Conservation (phyloP, 2,113 vertebrate species). For the Shinisaurus crocodilurus region DNA sequence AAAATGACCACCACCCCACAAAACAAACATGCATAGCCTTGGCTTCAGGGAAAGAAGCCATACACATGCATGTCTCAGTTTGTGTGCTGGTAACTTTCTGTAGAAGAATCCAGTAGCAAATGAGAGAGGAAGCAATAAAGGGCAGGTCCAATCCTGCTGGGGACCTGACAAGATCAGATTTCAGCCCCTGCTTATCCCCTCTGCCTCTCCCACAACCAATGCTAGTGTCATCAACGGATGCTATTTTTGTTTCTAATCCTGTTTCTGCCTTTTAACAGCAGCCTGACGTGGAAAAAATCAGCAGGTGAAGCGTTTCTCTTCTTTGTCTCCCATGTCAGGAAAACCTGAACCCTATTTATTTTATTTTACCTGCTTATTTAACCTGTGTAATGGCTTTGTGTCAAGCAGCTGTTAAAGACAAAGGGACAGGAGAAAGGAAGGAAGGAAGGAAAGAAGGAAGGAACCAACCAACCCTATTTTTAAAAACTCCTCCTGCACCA, state of each 20-base stretch:
- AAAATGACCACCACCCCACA: too few relatives aligned
- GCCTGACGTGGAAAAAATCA: not conserved
- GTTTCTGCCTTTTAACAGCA: not conserved
- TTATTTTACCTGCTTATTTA: not conserved
- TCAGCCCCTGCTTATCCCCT: not conserved
- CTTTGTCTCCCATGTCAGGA: not conserved
- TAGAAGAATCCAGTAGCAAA: not conserved
- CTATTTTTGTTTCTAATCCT: constrained; percentile 5
- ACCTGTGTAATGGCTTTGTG: not conserved
- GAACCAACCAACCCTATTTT: not conserved
- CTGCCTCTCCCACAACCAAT: not conserved
- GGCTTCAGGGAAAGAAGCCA: not conserved
- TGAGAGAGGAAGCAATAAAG: not conserved
- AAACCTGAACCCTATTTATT: not conserved
- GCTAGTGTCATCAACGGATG: not conserved
- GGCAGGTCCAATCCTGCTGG: not conserved
- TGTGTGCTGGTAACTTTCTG: not conserved
- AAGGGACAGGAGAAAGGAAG: not conserved
- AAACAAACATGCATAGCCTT: too few relatives aligned
- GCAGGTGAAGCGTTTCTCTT: not conserved
- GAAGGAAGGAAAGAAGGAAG: too few relatives aligned
- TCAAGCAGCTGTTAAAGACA: not conserved
- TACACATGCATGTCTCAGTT: not conserved
- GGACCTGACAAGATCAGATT: not conserved
- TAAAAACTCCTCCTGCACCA: not conserved